A percentile compares a stretch with the other conserved stretches of the same genome.
phyloP scores from a whole-genome alignment of 2,113 vertebrate genomes.

The Pygoscelis antarcticus region DNA sequence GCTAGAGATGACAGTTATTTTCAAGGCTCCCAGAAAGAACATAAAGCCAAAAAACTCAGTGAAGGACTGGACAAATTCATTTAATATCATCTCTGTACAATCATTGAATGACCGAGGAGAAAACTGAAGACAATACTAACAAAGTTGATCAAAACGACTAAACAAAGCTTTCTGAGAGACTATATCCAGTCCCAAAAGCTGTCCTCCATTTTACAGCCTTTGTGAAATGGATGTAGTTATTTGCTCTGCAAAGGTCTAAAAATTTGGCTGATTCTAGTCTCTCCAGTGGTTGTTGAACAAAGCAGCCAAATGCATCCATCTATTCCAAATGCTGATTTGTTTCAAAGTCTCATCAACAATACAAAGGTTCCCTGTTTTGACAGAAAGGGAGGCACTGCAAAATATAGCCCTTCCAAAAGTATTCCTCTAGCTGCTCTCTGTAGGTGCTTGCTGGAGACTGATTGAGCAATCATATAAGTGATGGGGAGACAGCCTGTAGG shows the following conservation, averaged over 20 bases:
- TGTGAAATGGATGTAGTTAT: background rate
- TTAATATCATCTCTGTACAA: background rate
- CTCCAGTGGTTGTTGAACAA: background rate
- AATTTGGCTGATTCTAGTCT: background rate
- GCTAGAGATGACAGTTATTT: background rate
- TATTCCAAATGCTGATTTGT: background rate
- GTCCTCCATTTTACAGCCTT: background rate
- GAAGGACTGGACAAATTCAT: background rate
- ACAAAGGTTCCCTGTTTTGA: background rate
- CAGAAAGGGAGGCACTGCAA: background rate
- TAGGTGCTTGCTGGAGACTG: background rate
- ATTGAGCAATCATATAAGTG: background rate
- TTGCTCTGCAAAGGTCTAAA: background rate
- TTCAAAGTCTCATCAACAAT: background rate
- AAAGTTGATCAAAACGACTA: background rate
- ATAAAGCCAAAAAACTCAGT: background rate
- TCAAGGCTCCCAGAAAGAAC: background rate
- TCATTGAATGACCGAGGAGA: background rate
- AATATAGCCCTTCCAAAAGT: background rate
- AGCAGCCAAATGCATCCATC: background rate
- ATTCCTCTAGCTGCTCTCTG: background rate
- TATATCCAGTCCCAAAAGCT: background rate
- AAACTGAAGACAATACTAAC: background rate
- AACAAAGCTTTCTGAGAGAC: background rate
- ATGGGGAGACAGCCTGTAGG: background rate